Percentiles rank a stretch among this genome's conserved stretches.
Conservation (phyloP, 2,888 invertebrate genomes). For the Ischnura elegans region DNA sequence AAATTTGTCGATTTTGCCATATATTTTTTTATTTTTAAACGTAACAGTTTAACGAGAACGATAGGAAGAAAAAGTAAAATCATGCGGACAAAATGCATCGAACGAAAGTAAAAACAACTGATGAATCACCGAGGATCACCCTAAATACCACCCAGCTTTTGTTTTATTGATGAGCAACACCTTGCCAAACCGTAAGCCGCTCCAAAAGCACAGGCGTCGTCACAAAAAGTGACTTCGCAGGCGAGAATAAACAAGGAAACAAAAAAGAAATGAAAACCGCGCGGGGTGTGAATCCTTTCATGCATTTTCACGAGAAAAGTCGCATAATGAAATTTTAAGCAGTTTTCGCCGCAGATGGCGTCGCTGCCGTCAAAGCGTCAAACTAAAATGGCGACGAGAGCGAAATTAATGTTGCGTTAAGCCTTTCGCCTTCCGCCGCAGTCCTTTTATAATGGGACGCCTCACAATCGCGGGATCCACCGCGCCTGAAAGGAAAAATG, state of each 20-base stretch:
- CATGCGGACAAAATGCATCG: neutral
- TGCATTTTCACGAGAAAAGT: neutral
- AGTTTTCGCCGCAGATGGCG: neutral
- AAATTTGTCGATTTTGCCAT: no score
- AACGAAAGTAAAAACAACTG: neutral
- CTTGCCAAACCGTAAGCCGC: no score
- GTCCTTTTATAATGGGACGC: neutral
- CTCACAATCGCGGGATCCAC: slow-evolving; percentile 1
- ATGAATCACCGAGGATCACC: neutral
- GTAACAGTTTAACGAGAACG: no score
- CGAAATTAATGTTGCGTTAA: slow-evolving; percentile 35
- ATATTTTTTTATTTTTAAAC: no score
- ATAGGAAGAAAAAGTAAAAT: no score
- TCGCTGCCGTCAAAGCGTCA: neutral
- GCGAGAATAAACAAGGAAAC: neutral
- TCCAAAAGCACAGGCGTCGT: neutral
- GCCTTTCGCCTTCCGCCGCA: neutral
- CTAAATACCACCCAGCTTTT: neutral
- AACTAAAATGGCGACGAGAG: slow-evolving; percentile 14
- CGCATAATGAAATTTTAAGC: slow-evolving; percentile 23
- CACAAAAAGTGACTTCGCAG: neutral
- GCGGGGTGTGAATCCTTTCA: neutral
- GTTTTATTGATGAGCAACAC: neutral
- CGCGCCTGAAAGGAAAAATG: neutral
- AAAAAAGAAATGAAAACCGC: neutral